Base-by-base conservation (phyloP, 2,113 vertebrate species). In the Orcinus orca region DNA sequence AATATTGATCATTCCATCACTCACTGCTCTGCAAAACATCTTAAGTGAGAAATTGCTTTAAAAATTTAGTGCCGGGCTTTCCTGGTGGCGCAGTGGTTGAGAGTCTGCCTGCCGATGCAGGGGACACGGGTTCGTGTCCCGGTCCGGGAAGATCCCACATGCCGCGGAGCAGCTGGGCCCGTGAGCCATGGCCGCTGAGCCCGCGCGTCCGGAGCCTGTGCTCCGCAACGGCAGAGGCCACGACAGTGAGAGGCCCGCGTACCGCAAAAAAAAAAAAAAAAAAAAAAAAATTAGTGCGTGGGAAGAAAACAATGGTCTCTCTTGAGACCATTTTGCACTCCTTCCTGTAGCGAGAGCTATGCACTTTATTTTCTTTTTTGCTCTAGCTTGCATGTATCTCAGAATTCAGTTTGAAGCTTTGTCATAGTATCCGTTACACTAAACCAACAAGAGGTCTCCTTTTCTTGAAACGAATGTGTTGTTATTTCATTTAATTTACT, bases 1-100 rank as follows among this genome's bases (percentile, higher is more conserved):
- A 93, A 91, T 91, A 83, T 41, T 50, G 26, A 87, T 89, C 58
- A 60, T 91, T 74, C 55, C 36, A 29, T 73, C 33, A 83, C 26
- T 74, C 58, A 74, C 7, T 55, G 31, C 36, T 62, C 53, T 21
- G 29, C 88, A 65, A 47, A 90, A 77, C 87, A 94, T 85, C 31
- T 18, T 77, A 71, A 87, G 38, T 80, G 44, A 94, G 38, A 97
- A 97, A 80, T 23, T 55, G 17, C 55, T 91, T 96, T 73, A 68
- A 92, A 97, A 92, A 9, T 44, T 17, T 70, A 93, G 77, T 53
- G 18, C 31, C 41, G 0, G 44, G 44, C 44, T 47, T 2, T 10
- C 44, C 44, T 47, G 44, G 44, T 47, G 44, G 44, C 10, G 10
- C 44, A 47, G 44, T 47, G 44, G 44, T 47, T 47, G 44, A 10